Base-by-base conservation (phyloP, 1,140 invertebrate species). In the Hypothenemus hampei region DNA sequence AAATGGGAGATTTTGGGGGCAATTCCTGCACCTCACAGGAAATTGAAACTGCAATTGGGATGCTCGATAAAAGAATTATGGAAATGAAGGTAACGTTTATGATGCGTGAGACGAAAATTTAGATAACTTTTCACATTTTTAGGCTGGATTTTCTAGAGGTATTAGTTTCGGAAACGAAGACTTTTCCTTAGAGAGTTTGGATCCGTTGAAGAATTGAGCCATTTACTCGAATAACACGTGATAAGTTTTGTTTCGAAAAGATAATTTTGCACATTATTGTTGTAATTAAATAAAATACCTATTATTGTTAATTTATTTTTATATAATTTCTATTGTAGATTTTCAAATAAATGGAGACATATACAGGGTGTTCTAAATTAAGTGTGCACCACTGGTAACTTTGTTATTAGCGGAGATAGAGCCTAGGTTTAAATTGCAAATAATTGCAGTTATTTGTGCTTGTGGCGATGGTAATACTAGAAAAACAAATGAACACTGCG, bases 111-210 rank as follows among this genome's bases (percentile, higher is more conserved):
- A 11, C 1, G 7, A 31, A 31, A 31, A 47, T 31, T 20, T 3
- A 31, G 13, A 13, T 10, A 20, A 43, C 20, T 2, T 31, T 31
- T 13, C 20, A 2, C 22, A 11, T 43, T 79, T 79, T 58, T 69
- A 87, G 85, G 83, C 83, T 73, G 86, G 86, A 39, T 89, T 89
- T 66, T 88, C 85, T 71, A 78, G 83, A 68, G 86, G 86, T 37
- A 73, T 89, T 23, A 80, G 83, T 3, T 84, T 87, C 66, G 83
- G 84, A 31, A 85, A 87, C 55, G 88, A 90, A 68, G 88, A 91
- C 72, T 91, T 91, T 68, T 86, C 85, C n/a, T 67, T 92, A 59
- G 88, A 90, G 69, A 88, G 85, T 71, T 76, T 91, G 62, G 89
- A 91, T 77, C 89, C 88, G 33, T 73, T 90, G 50, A 73, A 75